Conservation (phyloP, 2,113 vertebrate species). For the Conger conger region DNA sequence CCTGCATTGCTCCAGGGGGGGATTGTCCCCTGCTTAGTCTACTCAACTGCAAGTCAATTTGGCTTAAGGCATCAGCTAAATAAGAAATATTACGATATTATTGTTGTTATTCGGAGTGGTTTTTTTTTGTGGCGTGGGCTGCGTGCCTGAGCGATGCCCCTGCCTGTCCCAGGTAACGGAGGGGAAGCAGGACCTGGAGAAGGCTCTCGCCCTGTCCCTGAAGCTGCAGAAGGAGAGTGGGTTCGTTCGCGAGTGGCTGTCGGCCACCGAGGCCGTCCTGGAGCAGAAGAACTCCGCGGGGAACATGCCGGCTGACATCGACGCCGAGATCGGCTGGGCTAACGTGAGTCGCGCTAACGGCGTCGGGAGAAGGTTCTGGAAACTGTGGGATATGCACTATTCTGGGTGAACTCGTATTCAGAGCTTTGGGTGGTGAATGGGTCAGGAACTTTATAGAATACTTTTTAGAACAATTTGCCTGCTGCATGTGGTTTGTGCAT, state of each 20-base stretch:
- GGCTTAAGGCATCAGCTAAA: too few relatives aligned
- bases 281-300: constrained; percentile 81
- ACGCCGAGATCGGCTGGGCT: constrained; percentile 87
- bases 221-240: constrained; percentile 80
- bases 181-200: constrained; percentile 92
- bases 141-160: not conserved
- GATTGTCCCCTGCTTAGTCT: too few relatives aligned
- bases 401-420: not conserved
- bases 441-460: not conserved
- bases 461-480: not conserved
- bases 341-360: constrained; percentile 74
- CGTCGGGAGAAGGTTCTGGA: not conserved
- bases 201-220: constrained; percentile 80
- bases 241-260: constrained; percentile 84
- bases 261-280: constrained; percentile 72
- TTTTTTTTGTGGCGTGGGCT: too few relatives aligned
- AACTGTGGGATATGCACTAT: not conserved
- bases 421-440: not conserved
- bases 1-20: too few relatives aligned
- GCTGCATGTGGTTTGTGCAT: not conserved
- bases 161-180: constrained; percentile 82
- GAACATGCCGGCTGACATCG: constrained; percentile 81
- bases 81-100: too few relatives aligned
- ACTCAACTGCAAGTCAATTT: too few relatives aligned
- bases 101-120: too few relatives aligned